These are phyloP conservation scores for Oligia fasciuncula DNA, from an alignment of 2,888 invertebrate species.

Conservation along the genomic window DNA sequence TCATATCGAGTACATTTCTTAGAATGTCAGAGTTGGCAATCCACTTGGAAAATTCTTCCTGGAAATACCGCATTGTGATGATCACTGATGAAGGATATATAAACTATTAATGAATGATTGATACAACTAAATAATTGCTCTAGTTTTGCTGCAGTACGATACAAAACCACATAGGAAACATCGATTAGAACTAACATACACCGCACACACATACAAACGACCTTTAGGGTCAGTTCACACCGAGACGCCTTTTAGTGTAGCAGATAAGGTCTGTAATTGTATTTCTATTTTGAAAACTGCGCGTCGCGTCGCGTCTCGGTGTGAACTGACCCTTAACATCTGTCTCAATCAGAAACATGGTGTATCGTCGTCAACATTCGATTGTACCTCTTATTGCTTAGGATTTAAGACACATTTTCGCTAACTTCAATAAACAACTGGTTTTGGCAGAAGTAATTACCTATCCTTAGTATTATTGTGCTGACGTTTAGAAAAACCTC, in stretches of 20 bases:
- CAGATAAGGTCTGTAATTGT: too few species aligned
- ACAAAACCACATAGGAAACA: not conserved
- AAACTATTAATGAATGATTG: not conserved
- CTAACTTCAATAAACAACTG: not conserved
- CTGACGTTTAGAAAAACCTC: conserved; percentile 17
- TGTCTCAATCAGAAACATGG: conserved; percentile 5
- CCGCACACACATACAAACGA: not conserved
- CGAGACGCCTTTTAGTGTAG: too few species aligned
- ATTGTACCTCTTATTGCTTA: not conserved
- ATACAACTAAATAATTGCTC: conserved; percentile 1
- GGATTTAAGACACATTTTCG: conserved; percentile 1
- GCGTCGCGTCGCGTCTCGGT: too few species aligned
- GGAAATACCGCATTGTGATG: conserved; percentile 4
- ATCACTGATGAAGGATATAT: not conserved
- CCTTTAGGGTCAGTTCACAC: not conserved
- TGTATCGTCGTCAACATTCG: not conserved
- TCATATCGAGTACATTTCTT: not conserved
- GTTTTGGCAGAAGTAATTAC: conserved; percentile 7
- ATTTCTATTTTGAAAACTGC: too few species aligned
- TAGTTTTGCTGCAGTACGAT: not conserved
- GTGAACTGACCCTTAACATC: not conserved
- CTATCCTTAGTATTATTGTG: conserved; percentile 2
- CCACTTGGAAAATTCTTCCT: not conserved
- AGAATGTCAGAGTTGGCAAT: not conserved
- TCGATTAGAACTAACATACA: conserved; percentile 23